Conservation (phyloP, 1,140 invertebrate species). For the Drosophila bipectinata region DNA sequence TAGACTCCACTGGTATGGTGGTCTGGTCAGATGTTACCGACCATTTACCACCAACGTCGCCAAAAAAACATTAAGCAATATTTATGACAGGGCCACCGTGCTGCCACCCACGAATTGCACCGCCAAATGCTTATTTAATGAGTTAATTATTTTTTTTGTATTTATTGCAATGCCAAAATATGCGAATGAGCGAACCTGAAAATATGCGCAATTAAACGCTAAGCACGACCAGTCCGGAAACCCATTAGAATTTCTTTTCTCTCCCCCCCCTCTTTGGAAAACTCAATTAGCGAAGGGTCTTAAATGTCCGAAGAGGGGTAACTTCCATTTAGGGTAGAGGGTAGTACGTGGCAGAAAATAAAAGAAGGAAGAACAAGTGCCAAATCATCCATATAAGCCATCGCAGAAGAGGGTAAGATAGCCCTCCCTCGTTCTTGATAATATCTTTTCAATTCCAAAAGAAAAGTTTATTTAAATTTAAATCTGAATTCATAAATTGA, state of each 20-base stretch:
- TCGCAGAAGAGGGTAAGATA: not conserved
- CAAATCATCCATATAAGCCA: not conserved
- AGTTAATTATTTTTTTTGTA: conserved; percentile 82
- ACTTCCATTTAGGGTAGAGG: conserved; percentile 10
- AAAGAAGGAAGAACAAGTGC: not conserved
- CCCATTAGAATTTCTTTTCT: conserved; percentile 52
- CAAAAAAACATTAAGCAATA: conserved; percentile 69
- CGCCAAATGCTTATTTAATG: conserved; percentile 81
- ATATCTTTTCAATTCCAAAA: conserved; percentile 10
- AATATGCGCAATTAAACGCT: conserved; percentile 73
- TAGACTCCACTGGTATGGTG: not conserved
- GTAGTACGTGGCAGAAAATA: not conserved
- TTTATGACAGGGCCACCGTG: conserved; percentile 58
- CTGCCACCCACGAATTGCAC: conserved; percentile 55
- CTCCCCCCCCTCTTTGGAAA: conserved; percentile 15
- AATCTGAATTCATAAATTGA: not conserved
- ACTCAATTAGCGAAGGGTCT: conserved; percentile 57
- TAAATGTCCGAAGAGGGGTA: not conserved
- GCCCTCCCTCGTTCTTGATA: not conserved
- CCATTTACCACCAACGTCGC: conserved; percentile 2
- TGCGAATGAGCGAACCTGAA: conserved; percentile 59
- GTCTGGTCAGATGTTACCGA: not conserved
- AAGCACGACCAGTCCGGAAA: conserved; percentile 20
- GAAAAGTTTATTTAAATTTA: not conserved
- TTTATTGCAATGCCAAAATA: conserved; percentile 68